Evolutionary conservation across 2,888 invertebrate genomes (phyloP).

Genomic region (Oligia fasciuncula): DNA sequence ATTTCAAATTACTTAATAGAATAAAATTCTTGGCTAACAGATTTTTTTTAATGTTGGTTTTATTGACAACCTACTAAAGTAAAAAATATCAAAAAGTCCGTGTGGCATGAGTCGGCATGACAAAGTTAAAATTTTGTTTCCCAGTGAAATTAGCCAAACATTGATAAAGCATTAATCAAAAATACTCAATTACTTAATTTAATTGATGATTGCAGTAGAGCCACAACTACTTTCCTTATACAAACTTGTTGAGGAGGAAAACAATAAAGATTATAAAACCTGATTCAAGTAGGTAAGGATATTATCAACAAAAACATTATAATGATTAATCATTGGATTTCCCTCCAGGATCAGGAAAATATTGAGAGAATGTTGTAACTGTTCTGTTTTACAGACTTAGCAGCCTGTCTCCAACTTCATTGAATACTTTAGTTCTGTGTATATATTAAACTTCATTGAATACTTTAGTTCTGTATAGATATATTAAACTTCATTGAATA

Average conservation of each 20-base stretch:
- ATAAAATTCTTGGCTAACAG: too few relatives aligned
- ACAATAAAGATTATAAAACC: constrained; percentile 11
- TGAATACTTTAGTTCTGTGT: not conserved
- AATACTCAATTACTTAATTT: not conserved
- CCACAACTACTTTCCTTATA: constrained; percentile 12
- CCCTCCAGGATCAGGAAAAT: constrained; percentile 11
- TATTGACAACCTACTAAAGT: too few relatives aligned
- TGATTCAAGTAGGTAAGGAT: not conserved
- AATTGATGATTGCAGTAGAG: not conserved
- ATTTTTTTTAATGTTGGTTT: too few relatives aligned
- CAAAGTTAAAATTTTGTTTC: not conserved
- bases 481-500: not conserved
- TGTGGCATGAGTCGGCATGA: not conserved
- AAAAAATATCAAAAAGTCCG: not conserved
- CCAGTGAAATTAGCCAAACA: not conserved
- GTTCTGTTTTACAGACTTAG: not conserved
- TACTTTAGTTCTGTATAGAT: not conserved
- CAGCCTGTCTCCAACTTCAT: not conserved
- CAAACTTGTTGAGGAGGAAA: constrained; percentile 16
- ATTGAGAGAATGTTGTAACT: not conserved
- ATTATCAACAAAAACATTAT: not conserved
- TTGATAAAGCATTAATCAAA: not conserved
- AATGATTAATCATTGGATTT: not conserved
- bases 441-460: too few relatives aligned
- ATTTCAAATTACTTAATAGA: too few relatives aligned